Base-by-base conservation (phyloP, 2,797 vertebrate genomes). In the Gorsachius magnificus region DNA sequence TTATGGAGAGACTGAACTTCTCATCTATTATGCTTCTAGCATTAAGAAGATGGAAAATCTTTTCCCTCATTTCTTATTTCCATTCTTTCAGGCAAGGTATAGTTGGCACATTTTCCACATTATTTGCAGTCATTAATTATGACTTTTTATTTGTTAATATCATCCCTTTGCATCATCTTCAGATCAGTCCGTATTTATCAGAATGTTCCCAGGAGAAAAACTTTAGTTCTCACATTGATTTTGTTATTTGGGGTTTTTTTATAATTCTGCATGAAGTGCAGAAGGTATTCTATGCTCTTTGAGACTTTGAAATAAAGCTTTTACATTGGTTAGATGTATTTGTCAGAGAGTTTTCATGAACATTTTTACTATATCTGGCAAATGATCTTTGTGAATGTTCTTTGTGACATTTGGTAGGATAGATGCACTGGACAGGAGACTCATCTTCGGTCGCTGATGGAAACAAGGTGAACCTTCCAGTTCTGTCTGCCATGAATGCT, bases 361-460 rank as follows among this genome's bases (percentile, higher is more conserved):
- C 1, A 0, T 26, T 80, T 84, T 91, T 48, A 36, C 15, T 8
- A 31, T 14, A 33, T 51, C 24, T 72, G 13, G 35, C 45, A 83
- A 78, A 66, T 54, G 15, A n/a, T 72, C 16, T 81, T 88, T 29
- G 25, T 53, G 33, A 45, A 28, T 31, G 19, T 56, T 75, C 20
- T 71, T 68, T 60, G n/a, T 69, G 51, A 56, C 33, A n/a, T 85
- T 77, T 82, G 20, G 5, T 14, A 74, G 17, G 6, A 63, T 54
- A 54, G 21, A 56, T 20, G 16, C 18, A 56, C 5, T n/a, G 48
- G 4, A 1, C 25, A 66, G 0, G 3, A 28, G 36, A 66, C 2
- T n/a, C 19, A 41, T 69, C 35, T 72, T 90, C 79, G 15, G 1
- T 79, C 17, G 29, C 17, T 63, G 43, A 48, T 1, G 5, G 51